These are phyloP conservation scores for Poeciliopsis turrubarensis DNA, from an alignment of 2,113 vertebrate species.

Conservation along the genomic window DNA sequence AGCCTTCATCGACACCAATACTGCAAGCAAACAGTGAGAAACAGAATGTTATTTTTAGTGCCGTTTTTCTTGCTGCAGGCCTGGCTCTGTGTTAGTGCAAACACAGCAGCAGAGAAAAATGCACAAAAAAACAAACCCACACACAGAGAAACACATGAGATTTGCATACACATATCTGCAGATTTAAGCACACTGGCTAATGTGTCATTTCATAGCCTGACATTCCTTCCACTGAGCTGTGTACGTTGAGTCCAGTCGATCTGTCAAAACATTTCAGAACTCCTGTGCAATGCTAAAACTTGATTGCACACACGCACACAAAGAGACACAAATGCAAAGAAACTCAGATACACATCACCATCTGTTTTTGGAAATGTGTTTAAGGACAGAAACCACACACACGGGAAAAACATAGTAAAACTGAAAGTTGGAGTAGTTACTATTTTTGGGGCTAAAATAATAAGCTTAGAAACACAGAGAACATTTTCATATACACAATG, in stretches of 20 bases:
- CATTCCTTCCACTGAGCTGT: slow-evolving; percentile 71
- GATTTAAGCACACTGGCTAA: slow-evolving; percentile 19
- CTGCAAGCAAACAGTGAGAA: slow-evolving; percentile 22
- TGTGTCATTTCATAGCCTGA: slow-evolving; percentile 43
- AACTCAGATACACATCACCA: slow-evolving; percentile 22
- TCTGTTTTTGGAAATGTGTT: slow-evolving; percentile 20
- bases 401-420: slow-evolving; percentile 13
- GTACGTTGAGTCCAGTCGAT: slow-evolving; percentile 61
- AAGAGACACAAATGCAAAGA: slow-evolving; percentile 17
- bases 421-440: not conserved
- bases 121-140: not conserved
- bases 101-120: slow-evolving; percentile 20
- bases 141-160: slow-evolving; percentile 20
- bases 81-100: slow-evolving; percentile 17
- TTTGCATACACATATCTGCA: slow-evolving; percentile 28
- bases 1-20: slow-evolving; percentile 29
- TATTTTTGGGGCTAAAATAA: too few relatives aligned
- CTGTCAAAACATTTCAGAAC: slow-evolving; percentile 76
- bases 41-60: slow-evolving; percentile 36
- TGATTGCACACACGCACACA: slow-evolving; percentile 10
- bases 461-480: not conserved
- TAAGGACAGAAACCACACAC: slow-evolving; percentile 14
- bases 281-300: slow-evolving; percentile 37
- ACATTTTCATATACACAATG: not conserved
- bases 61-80: slow-evolving; percentile 28